phyloP scores from a whole-genome alignment of 2,797 vertebrate species.

The Tachyglossus aculeatus region DNA sequence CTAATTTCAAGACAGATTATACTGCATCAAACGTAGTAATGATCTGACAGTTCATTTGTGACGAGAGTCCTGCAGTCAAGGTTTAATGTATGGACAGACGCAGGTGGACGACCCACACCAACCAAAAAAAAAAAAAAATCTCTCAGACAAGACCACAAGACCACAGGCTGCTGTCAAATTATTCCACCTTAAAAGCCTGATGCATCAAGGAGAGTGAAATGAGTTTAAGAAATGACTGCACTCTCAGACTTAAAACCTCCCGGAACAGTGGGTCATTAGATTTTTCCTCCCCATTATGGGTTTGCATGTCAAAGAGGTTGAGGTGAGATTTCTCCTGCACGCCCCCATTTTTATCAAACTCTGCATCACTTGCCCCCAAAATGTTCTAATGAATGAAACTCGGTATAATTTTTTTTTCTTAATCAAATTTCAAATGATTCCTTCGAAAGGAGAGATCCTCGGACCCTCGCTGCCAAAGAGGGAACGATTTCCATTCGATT shows the following conservation, averaged over 20 bases:
- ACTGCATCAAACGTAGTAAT: constrained; percentile 99
- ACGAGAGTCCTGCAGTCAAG: constrained; percentile 92
- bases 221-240: constrained; percentile 87
- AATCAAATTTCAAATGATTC: constrained; percentile 34
- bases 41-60: constrained; percentile 99
- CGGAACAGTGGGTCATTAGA: constrained; percentile 83
- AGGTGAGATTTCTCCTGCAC: neutral
- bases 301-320: constrained; percentile 70
- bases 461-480: neutral
- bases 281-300: constrained; percentile 70
- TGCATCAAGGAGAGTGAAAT: constrained; percentile 81
- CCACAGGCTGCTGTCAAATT: constrained; percentile 89
- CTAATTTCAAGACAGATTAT: constrained; percentile 99
- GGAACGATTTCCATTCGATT: constrained; percentile 16
- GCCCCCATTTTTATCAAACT: neutral
- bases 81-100: constrained; percentile 90
- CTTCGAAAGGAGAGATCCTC: constrained; percentile 17
- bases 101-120: constrained; percentile 87
- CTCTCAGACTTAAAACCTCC: constrained; percentile 84
- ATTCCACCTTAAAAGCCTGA: constrained; percentile 83
- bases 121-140: constrained; percentile 81
- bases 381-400: constrained; percentile 37
- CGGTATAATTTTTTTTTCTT: constrained; percentile 17
- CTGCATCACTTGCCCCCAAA: constrained; percentile 26
- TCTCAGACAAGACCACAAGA: constrained; percentile 76